Evolutionary conservation across 2,797 vertebrate genomes (phyloP).

Genomic region (Anguilla megastoma): DNA sequence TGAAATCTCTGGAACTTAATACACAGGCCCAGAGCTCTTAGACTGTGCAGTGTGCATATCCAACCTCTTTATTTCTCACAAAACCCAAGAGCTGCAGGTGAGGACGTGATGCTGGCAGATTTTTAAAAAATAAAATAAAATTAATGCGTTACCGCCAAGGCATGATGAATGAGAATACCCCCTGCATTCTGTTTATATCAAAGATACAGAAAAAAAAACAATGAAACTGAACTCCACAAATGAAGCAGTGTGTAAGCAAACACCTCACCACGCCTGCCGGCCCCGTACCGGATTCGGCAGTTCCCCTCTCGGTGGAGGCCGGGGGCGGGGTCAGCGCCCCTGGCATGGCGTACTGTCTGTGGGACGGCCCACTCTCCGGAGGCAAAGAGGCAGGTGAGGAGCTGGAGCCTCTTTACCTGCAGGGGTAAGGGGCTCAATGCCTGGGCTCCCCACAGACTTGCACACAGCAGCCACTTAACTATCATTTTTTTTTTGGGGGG

Average conservation of each 20-base stretch:
- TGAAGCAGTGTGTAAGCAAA: neutral
- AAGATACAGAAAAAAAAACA: neutral
- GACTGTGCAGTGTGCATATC: neutral
- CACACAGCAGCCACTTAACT: conserved; percentile 57
- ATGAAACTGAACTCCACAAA: neutral
- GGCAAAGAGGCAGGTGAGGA: conserved; percentile 48
- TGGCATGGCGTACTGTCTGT: conserved; percentile 5
- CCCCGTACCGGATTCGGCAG: neutral
- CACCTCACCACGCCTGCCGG: neutral
- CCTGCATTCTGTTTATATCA: neutral
- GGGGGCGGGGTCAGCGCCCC: neutral
- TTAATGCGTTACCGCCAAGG: neutral
- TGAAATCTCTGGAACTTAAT: neutral
- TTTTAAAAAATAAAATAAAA: neutral
- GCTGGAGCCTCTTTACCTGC: conserved; percentile 41
- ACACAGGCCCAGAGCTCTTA: neutral
- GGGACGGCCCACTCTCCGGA: conserved; percentile 46
- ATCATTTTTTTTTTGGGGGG: conserved; percentile 3
- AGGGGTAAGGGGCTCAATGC: conserved; percentile 48
- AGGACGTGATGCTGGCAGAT: neutral
- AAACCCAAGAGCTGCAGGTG: neutral
- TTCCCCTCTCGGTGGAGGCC: neutral
- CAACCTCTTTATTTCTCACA: neutral
- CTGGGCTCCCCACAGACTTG: conserved; percentile 45
- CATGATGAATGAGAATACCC: neutral